Evolutionary conservation across 2,797 vertebrate species (phyloP).

Genomic region (Octomys mimax): DNA sequence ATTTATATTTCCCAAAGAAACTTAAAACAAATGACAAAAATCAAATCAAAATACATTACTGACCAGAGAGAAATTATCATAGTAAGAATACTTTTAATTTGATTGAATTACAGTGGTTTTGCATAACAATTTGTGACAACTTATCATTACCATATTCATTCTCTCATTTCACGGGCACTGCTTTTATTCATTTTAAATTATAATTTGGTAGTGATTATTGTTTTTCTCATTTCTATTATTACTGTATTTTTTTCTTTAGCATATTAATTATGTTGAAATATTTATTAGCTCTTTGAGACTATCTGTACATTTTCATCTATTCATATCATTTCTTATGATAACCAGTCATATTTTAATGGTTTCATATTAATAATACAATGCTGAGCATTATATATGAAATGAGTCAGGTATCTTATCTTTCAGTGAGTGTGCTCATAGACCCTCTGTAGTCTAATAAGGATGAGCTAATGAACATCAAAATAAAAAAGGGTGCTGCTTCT

Average conservation of each 20-base stretch:
- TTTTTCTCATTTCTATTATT: not conserved
- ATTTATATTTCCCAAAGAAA: not conserved
- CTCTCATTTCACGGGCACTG: not conserved
- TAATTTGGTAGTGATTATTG: not conserved
- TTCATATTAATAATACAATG: not conserved
- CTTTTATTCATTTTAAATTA: slow-evolving; percentile 35
- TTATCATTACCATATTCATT: not conserved
- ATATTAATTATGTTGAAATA: not conserved
- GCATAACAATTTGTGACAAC: not conserved
- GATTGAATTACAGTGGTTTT: not conserved
- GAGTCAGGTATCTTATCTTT: not conserved
- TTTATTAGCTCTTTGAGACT: not conserved
- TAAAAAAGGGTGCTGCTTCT: no score
- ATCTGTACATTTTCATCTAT: not conserved
- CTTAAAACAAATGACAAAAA: not conserved
- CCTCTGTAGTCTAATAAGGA: not conserved
- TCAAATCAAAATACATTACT: not conserved
- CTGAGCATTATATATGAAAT: not conserved
- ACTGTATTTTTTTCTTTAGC: not conserved
- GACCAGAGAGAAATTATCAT: not conserved
- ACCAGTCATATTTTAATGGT: not conserved
- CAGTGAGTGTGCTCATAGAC: not conserved
- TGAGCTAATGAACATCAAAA: not conserved
- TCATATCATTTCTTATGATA: not conserved
- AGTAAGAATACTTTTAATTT: not conserved